These are phyloP conservation scores for Argyrosomus japonicus DNA, from an alignment of 2,113 vertebrate genomes.

Conservation along the genomic window DNA sequence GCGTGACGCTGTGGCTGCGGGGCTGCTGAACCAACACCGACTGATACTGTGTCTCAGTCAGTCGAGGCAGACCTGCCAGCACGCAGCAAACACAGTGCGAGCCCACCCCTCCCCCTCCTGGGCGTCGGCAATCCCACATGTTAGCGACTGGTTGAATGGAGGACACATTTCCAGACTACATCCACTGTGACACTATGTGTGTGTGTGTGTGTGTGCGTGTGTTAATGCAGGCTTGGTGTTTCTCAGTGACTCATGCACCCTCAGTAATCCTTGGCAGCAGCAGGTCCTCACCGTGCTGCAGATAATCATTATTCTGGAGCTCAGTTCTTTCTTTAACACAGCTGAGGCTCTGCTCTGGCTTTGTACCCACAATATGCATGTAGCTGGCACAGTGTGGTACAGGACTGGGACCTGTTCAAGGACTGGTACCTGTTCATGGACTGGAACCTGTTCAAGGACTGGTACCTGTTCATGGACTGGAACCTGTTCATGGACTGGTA, in stretches of 20 bases:
- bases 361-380: not conserved
- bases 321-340: conserved; percentile 38
- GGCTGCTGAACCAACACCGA: conserved; percentile 23
- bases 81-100: conserved; percentile 5
- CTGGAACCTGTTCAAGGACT: no score
- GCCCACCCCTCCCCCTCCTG: not conserved
- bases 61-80: conserved; percentile 16
- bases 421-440: no score
- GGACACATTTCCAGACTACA: conserved; percentile 36
- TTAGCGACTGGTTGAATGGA: conserved; percentile 40
- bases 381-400: not conserved
- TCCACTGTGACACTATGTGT: conserved; percentile 1
- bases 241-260: conserved; percentile 65
- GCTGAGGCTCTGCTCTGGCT: conserved; percentile 11
- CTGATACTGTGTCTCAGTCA: conserved; percentile 43
- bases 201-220: conserved; percentile 18
- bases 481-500: not conserved
- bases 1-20: conserved; percentile 36
- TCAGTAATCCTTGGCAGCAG: conserved; percentile 31
- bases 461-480: no score
- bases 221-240: conserved; percentile 42
- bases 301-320: conserved; percentile 44
- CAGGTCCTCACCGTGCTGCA: conserved; percentile 31
- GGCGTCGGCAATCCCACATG: conserved; percentile 31
- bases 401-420: not conserved